Evolutionary conservation across 2,888 invertebrate genomes (phyloP).

Genomic region (Noctuana brunneofusca): DNA sequence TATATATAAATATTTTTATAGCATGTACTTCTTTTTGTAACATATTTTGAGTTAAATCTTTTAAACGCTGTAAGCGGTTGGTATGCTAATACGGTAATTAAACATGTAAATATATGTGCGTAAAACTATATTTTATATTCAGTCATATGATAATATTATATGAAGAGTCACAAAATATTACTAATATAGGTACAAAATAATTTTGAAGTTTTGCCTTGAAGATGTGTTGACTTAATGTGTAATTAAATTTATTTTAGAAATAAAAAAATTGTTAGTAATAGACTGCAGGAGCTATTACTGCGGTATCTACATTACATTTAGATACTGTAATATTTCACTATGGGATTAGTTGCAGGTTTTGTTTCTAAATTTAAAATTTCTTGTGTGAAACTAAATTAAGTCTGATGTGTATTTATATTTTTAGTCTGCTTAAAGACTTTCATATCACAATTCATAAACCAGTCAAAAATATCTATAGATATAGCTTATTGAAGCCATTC

Average conservation of each 20-base stretch:
- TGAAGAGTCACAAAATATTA: too few species aligned
- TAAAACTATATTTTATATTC: background rate
- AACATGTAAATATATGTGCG: background rate
- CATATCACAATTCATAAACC: background rate
- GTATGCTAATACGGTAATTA: background rate
- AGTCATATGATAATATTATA: too few species aligned
- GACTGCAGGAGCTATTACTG: background rate
- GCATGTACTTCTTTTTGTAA: background rate
- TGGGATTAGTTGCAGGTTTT: background rate
- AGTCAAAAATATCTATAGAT: background rate
- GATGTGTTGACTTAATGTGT: too few species aligned
- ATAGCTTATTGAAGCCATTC: constrained; percentile 10
- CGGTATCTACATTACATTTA: background rate
- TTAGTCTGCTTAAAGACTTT: background rate
- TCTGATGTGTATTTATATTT: background rate
- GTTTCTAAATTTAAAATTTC: background rate
- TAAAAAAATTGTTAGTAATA: too few species aligned
- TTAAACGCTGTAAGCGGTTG: background rate
- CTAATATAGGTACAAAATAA: too few species aligned
- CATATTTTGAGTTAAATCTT: background rate
- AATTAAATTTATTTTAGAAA: too few species aligned
- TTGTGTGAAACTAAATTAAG: too few species aligned
- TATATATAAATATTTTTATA: background rate
- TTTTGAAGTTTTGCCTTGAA: too few species aligned
- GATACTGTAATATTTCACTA: background rate